Conservation (phyloP, 2,797 vertebrate genomes). For the Propithecus perrieri region DNA sequence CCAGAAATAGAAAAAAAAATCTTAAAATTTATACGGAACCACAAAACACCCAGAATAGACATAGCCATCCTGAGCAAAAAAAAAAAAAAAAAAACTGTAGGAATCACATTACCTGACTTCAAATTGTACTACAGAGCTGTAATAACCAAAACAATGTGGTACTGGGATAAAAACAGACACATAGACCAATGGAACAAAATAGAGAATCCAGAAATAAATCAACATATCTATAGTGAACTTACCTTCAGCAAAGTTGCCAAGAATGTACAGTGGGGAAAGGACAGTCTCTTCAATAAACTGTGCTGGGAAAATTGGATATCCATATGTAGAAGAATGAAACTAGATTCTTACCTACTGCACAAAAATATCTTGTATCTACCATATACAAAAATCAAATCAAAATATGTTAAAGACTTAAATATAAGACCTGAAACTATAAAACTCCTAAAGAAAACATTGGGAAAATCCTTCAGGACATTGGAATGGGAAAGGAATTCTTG, state of each 20-base stretch:
- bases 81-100: not conserved
- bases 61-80: not conserved
- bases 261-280: no score
- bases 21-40: not conserved
- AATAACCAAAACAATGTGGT: not conserved
- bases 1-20: not conserved
- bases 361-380: no score
- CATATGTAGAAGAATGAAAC: no score
- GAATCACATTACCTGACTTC: not conserved
- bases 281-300: no score
- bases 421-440: not conserved
- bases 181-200: not conserved
- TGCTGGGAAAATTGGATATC: no score
- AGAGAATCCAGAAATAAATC: not conserved
- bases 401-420: not conserved
- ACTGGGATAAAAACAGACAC: not conserved
- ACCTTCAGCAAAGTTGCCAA: no score
- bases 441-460: not conserved
- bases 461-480: not conserved
- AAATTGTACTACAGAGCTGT: not conserved
- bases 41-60: not conserved
- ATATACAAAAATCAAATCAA: no score
- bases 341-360: no score
- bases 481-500: not conserved
- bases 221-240: not conserved